phyloP scores from a whole-genome alignment of 2,113 vertebrate genomes.

The Ceratotherium simum region DNA sequence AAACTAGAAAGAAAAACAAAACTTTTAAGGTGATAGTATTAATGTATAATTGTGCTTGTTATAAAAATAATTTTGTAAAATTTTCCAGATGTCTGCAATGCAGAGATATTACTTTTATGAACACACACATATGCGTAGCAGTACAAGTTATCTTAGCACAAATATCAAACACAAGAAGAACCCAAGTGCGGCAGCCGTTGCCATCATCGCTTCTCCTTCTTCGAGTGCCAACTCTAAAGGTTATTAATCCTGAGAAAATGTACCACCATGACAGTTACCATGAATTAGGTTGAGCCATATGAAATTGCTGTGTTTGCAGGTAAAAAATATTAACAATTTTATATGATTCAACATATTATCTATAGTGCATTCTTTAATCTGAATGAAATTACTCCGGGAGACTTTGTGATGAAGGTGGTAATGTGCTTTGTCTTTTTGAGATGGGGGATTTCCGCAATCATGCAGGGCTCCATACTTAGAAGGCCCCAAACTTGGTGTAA shows the following conservation, averaged over 20 bases:
- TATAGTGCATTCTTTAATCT: neutral
- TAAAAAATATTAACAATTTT: neutral
- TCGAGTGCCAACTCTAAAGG: accelerated
- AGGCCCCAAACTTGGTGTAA: neutral
- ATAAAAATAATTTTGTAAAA: neutral
- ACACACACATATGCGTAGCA: accelerated
- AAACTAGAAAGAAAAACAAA: neutral
- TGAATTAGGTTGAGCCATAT: neutral
- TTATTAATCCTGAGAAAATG: too few relatives aligned
- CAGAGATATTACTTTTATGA: neutral
- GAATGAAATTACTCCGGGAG: neutral
- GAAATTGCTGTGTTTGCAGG: neutral
- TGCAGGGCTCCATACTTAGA: too few relatives aligned
- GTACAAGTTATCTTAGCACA: accelerated
- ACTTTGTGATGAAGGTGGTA: neutral
- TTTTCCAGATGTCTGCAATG: neutral
- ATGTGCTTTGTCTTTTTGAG: neutral
- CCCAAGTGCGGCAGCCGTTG: accelerated
- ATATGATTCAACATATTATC: neutral
- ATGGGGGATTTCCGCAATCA: accelerated
- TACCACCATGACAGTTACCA: neutral
- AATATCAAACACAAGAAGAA: neutral
- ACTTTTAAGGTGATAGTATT: neutral
- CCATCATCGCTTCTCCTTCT: neutral
- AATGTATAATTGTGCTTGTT: neutral